phyloP scores from a whole-genome alignment of 2,888 invertebrate genomes.

The Cephonodes hylas region DNA sequence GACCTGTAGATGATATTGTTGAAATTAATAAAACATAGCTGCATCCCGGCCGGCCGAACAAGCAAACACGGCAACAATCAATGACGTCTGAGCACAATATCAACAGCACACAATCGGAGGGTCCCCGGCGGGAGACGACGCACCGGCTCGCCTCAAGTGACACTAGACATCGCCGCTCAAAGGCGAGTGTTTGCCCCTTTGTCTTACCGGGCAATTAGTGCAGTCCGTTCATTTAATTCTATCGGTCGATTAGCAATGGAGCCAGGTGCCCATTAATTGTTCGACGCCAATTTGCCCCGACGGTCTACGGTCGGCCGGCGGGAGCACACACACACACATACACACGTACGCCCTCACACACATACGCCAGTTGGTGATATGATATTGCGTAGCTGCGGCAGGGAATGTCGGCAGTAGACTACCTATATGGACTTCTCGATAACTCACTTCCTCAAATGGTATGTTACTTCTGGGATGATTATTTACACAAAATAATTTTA shows the following conservation, averaged over 20 bases:
- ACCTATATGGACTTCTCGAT: not conserved
- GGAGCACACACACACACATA: slow-evolving; percentile 47
- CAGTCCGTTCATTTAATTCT: slow-evolving; percentile 80
- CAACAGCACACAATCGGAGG: slow-evolving; percentile 37
- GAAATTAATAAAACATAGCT: not conserved
- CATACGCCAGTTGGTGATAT: slow-evolving; percentile 34
- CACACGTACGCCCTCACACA: slow-evolving; percentile 39
- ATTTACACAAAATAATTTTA: not conserved
- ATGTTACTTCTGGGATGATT: not conserved
- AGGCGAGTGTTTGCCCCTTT: slow-evolving; percentile 80
- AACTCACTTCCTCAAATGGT: not conserved
- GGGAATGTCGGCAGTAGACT: not conserved
- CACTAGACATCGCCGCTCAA: slow-evolving; percentile 74
- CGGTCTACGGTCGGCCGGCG: slow-evolving; percentile 57
- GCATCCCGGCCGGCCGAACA: not conserved
- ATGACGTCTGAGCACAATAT: slow-evolving; percentile 36
- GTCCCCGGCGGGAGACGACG: slow-evolving; percentile 33
- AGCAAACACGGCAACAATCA: slow-evolving; percentile 25
- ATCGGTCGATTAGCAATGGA: slow-evolving; percentile 78
- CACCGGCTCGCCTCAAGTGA: slow-evolving; percentile 70
- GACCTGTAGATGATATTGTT: too few relatives aligned
- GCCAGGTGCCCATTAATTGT: slow-evolving; percentile 76
- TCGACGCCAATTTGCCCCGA: slow-evolving; percentile 64
- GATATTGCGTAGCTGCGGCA: not conserved
- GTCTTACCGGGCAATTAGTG: slow-evolving; percentile 80